Evolutionary conservation across 92 coral and sea anemone genomes (phyloP), one percentile per base, ranked within the genome.

Genomic region (Plumapathes pennacea): DNA sequence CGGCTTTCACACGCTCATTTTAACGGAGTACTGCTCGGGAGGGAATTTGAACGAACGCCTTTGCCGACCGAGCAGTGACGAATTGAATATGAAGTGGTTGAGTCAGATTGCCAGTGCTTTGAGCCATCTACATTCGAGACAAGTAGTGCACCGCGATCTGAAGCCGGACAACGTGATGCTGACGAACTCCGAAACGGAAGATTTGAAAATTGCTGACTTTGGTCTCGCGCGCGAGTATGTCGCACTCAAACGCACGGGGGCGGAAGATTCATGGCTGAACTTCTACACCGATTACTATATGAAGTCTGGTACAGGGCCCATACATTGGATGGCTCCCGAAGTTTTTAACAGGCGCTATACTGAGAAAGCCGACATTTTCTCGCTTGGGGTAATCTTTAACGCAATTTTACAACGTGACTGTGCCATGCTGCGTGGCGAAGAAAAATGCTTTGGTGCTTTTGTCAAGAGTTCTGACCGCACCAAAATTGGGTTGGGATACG

Each of bases 81-180:
- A 49, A 22, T 50, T 56, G 7, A 60, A 84, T 25, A 68, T 86
- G 5, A 75, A 77, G 44, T 90, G 97, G 97, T 59, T 86, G 84
- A 52, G 72, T 19, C 97, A 90, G 41, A 66, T 90, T 32, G 57
- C 97, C 2, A 81, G 84, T n/a, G 97, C 90, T 4, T 63, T 69
- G 15, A 50, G 73, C 18, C 83, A 85, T 32, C 50, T 87, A 31
- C 94, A 78, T 46, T 81, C 83, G 1, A 58, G 48, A 9, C 74
- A 51, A 9, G 77, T 89, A 31, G 72, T 90, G 14, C 94, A 90
- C 30, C 84, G 97, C 5, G 97, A 89, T 46, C 74, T 89, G 14
- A 89, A 89, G 46, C 74, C 97, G 24, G 97, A 89, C 50, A 89
- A 90, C 36, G 68, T 90, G 24, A 61, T 90, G 12, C 56, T 90